Percentiles rank a stretch among this genome's conserved stretches.
Conservation (phyloP, 2,113 vertebrate genomes). For the Anolis carolinensis region DNA sequence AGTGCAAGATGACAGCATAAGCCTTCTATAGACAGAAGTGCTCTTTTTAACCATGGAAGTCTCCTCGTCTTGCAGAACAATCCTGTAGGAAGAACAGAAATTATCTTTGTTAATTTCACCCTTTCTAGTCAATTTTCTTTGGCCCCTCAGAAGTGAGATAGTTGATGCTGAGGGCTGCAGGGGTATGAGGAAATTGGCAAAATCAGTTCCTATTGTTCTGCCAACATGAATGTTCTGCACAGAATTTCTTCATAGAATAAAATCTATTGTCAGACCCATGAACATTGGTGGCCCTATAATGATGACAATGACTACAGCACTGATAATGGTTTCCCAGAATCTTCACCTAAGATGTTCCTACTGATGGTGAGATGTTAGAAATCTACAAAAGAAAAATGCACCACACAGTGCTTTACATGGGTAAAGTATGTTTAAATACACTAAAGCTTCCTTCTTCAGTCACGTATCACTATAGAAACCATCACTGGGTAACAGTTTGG, state of each 20-base stretch:
- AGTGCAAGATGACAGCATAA: neutral
- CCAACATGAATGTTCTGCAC: neutral
- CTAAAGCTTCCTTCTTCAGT: constrained; percentile 35
- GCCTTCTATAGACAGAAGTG: neutral
- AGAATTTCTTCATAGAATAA: neutral
- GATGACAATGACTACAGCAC: neutral
- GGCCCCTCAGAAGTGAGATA: neutral
- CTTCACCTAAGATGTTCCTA: neutral
- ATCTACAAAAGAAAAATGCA: neutral
- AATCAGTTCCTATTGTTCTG: neutral
- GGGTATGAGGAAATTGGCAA: neutral
- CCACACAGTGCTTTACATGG: neutral
- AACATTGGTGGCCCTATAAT: neutral
- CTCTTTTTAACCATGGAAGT: neutral
- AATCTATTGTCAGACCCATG: neutral
- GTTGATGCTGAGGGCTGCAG: no score
- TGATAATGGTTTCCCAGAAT: neutral
- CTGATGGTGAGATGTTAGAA: neutral
- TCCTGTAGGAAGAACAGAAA: neutral
- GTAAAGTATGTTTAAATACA: constrained; percentile 4
- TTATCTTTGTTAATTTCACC: neutral
- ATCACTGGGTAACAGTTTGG: constrained; percentile 15
- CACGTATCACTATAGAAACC: constrained; percentile 54
- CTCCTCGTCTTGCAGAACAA: neutral
- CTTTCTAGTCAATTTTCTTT: neutral